Evolutionary conservation across 2,888 invertebrate species (phyloP).

Genomic region (Phalera bucephala): DNA sequence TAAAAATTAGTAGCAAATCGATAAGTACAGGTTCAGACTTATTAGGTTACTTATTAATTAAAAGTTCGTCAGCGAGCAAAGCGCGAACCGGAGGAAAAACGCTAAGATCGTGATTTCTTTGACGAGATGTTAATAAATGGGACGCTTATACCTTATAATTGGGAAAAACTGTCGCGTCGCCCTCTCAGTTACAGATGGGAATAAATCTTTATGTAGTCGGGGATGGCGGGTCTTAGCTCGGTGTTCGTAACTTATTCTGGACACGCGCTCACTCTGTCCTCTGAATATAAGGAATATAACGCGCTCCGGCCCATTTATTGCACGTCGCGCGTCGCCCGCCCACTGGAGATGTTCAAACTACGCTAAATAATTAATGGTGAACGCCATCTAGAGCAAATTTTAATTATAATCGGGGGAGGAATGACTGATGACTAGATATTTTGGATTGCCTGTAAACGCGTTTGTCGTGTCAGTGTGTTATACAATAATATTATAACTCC

Average conservation of each 20-base stretch:
- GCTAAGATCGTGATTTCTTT: conserved; percentile 61
- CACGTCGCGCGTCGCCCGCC: conserved; percentile 51
- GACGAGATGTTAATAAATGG: conserved; percentile 80
- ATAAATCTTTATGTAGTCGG: conserved; percentile 81
- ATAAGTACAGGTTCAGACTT: conserved; percentile 18
- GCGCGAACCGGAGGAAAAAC: conserved; percentile 27
- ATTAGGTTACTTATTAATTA: conserved; percentile 41
- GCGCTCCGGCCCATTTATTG: conserved; percentile 73
- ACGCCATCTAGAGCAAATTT: conserved; percentile 63
- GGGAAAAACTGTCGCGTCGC: conserved; percentile 80
- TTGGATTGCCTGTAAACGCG: conserved; percentile 2
- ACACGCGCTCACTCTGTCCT: conserved; percentile 75
- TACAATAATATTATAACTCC: too few species aligned
- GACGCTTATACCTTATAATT: conserved; percentile 78
- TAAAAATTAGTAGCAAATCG: conserved; percentile 10
- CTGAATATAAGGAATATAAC: conserved; percentile 76
- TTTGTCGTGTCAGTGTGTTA: too few species aligned
- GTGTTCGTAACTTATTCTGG: conserved; percentile 62
- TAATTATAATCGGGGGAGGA: conserved; percentile 54
- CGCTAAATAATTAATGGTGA: conserved; percentile 71
- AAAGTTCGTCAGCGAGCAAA: conserved; percentile 30
- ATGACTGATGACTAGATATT: conserved; percentile 28
- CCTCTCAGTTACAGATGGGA: conserved; percentile 80
- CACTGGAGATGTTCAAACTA: conserved; percentile 68
- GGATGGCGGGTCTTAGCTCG: conserved; percentile 48